phyloP scores from a whole-genome alignment of 2,888 invertebrate genomes.

The Brachycybe producta region DNA sequence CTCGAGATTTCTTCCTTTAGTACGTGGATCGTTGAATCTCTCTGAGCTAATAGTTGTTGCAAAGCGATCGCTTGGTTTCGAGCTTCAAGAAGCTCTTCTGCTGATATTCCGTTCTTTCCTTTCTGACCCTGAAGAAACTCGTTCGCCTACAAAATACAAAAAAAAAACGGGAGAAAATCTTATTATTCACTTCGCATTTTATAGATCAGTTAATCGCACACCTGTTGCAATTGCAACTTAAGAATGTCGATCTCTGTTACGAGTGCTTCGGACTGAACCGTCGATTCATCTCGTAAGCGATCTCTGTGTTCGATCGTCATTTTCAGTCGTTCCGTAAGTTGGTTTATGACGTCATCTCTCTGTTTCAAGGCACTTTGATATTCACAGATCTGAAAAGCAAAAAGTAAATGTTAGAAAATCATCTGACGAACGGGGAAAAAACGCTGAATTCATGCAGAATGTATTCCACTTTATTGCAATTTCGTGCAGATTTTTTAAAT shows the following conservation, averaged over 20 bases:
- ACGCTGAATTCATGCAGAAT: too few relatives aligned
- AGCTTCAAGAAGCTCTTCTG: conserved; percentile 11
- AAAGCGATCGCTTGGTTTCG: conserved; percentile 13
- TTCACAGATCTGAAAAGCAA: conserved; percentile 19
- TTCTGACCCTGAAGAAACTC: conserved; percentile 14
- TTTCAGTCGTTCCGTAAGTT: conserved; percentile 17
- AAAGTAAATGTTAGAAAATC: too few relatives aligned
- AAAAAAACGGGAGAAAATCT: too few relatives aligned
- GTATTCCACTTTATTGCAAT: too few relatives aligned
- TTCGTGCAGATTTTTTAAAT: too few relatives aligned
- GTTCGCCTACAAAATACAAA: conserved; percentile 7
- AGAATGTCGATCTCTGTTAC: conserved; percentile 20
- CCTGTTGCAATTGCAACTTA: conserved; percentile 22
- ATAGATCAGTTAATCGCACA: too few relatives aligned
- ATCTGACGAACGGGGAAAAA: too few relatives aligned
- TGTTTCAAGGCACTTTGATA: conserved; percentile 19
- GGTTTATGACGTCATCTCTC: conserved; percentile 18
- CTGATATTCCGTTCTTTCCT: conserved; percentile 16
- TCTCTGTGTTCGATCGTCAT: conserved; percentile 18
- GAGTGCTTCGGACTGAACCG: conserved; percentile 16
- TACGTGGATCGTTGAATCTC: not conserved
- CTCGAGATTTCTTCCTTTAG: not conserved
- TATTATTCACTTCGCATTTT: too few relatives aligned
- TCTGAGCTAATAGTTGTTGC: conserved; percentile 2
- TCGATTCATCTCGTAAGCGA: conserved; percentile 16